Percentiles rank a stretch among this genome's conserved stretches.
Evolutionary conservation across 35 echinoderm and acorn worm species (phyloP).

Genomic region (Ophiothrix spiculata): DNA sequence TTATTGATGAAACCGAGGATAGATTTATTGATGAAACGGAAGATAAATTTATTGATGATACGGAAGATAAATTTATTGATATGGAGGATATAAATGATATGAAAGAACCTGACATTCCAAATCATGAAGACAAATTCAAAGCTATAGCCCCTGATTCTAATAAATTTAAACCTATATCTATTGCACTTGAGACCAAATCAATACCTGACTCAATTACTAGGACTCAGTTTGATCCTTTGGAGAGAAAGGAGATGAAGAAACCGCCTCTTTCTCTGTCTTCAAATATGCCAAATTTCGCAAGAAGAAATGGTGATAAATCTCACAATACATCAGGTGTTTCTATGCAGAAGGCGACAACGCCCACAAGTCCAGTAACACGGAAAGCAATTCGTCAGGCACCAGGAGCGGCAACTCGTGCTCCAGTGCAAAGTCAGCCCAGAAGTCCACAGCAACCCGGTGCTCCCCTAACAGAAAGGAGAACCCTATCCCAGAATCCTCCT

Average conservation of each 20-base stretch:
- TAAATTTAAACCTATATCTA: not conserved
- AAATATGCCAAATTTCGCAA: not conserved
- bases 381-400: constrained; percentile 13
- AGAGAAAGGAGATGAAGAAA: not conserved
- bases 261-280: not conserved
- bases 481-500: constrained; percentile 12
- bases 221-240: not conserved
- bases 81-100: constrained; percentile 26
- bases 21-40: too few species aligned
- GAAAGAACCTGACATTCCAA: constrained; percentile 15
- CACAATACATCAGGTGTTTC: not conserved
- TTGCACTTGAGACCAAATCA: not conserved
- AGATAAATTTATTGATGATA: constrained; percentile 5
- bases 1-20: too few species aligned
- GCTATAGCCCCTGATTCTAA: not conserved
- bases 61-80: constrained; percentile 15
- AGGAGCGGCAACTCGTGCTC: constrained; percentile 24
- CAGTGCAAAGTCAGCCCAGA: not conserved
- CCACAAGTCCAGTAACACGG: not conserved
- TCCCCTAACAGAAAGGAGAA: not conserved
- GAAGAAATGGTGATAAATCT: not conserved
- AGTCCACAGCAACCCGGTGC: not conserved
- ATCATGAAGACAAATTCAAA: not conserved
- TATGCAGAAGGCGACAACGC: not conserved
- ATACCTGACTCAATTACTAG: not conserved